These are phyloP conservation scores for Limonius californicus DNA, from an alignment of 1,140 invertebrate genomes.

Conservation along the genomic window DNA sequence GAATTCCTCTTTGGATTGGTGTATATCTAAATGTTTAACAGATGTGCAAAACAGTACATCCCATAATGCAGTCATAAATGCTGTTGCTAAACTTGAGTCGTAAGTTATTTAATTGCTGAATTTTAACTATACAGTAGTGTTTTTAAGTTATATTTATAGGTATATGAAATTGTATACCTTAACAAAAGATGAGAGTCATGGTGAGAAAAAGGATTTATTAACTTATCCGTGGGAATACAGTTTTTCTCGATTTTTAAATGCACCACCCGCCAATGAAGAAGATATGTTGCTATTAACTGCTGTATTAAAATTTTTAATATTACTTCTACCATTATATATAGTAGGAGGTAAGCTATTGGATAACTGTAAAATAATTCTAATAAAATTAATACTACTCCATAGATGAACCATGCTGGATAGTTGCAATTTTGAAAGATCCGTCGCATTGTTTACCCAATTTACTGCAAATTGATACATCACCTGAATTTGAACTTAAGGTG, in stretches of 20 bases:
- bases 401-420: slow-evolving; percentile 35
- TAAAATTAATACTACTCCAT: too few relatives aligned
- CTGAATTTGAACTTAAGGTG: slow-evolving; percentile 30
- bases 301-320: slow-evolving; percentile 55
- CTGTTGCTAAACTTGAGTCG: slow-evolving; percentile 54
- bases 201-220: slow-evolving; percentile 44
- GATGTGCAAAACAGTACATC: slow-evolving; percentile 60
- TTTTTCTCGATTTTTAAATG: slow-evolving; percentile 55
- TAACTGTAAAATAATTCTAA: too few relatives aligned
- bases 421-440: slow-evolving; percentile 37
- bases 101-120: slow-evolving; percentile 40
- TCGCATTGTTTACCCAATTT: slow-evolving; percentile 32
- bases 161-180: slow-evolving; percentile 36
- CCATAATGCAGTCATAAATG: slow-evolving; percentile 52
- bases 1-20: slow-evolving; percentile 49
- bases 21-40: slow-evolving; percentile 50
- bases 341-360: slow-evolving; percentile 25
- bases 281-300: slow-evolving; percentile 56
- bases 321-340: slow-evolving; percentile 35
- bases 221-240: slow-evolving; percentile 57
- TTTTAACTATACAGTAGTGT: neutral
- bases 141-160: slow-evolving; percentile 29
- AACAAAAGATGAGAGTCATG: slow-evolving; percentile 20
- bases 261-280: slow-evolving; percentile 55
- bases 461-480: slow-evolving; percentile 24